Evolutionary conservation across 1,140 invertebrate genomes (phyloP).

Genomic region (Camponotus pennsylvanicus): DNA sequence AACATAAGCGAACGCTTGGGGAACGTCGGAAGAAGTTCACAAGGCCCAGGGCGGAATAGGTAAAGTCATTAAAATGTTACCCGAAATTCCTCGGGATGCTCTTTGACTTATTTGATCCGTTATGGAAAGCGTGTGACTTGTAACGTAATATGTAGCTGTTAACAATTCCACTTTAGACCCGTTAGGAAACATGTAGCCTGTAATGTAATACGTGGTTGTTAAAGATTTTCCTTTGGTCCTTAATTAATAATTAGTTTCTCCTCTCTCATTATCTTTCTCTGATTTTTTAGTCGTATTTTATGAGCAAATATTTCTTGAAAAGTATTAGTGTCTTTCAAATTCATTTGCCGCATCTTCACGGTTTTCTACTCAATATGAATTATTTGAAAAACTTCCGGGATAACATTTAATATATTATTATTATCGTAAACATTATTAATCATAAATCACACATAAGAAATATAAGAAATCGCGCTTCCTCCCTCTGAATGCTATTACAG

Average conservation of each 20-base stretch:
- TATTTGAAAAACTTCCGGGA: not conserved
- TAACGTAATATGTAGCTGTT: constrained; percentile 35
- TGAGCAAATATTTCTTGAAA: not conserved
- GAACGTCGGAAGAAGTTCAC: constrained; percentile 28
- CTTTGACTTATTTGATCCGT: constrained; percentile 55
- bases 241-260: constrained; percentile 26
- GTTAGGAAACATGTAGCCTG: constrained; percentile 2
- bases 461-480: constrained; percentile 1
- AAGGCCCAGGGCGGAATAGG: not conserved
- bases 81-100: constrained; percentile 46
- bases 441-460: not conserved
- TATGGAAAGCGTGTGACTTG: constrained; percentile 17
- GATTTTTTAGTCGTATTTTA: not conserved
- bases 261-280: not conserved
- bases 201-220: constrained; percentile 24
- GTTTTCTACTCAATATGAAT: not conserved
- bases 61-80: constrained; percentile 34
- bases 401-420: not conserved
- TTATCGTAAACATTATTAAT: not conserved
- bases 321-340: not conserved
- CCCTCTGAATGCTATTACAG: not conserved
- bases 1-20: constrained; percentile 33
- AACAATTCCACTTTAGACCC: constrained; percentile 34
- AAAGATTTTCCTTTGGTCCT: not conserved
- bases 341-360: not conserved